Percentiles rank a stretch among this genome's conserved stretches.
Evolutionary conservation across 2,888 invertebrate genomes (phyloP).

Genomic region (Ectobius pallidus): DNA sequence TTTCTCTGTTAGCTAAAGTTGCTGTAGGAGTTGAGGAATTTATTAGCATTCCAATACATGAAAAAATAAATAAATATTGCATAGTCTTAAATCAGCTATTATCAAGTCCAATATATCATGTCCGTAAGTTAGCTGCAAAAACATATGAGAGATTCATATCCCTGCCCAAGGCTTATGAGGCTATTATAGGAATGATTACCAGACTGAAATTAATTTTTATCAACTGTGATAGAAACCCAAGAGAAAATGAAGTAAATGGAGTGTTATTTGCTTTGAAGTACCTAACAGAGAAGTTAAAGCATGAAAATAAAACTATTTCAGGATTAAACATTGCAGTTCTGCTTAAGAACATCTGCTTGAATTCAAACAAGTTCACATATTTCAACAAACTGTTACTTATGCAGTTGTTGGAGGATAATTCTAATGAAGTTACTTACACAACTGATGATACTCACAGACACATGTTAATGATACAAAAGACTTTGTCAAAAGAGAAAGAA

Average conservation of each 20-base stretch:
- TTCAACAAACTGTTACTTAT: slow-evolving; percentile 8
- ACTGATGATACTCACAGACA: not conserved
- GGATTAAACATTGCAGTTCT: not conserved
- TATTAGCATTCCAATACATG: slow-evolving; percentile 43
- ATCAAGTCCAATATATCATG: slow-evolving; percentile 48
- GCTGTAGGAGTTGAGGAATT: slow-evolving; percentile 48
- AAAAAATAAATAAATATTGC: slow-evolving; percentile 44
- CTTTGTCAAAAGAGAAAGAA: not conserved
- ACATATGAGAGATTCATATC: slow-evolving; percentile 50
- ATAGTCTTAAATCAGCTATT: slow-evolving; percentile 43
- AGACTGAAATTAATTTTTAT: slow-evolving; percentile 39
- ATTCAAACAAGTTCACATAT: not conserved
- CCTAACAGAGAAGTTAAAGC: slow-evolving; percentile 46
- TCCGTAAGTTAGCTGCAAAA: slow-evolving; percentile 52
- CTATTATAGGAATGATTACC: slow-evolving; percentile 37
- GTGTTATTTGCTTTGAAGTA: slow-evolving; percentile 48
- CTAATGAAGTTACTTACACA: not conserved
- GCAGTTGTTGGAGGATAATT: slow-evolving; percentile 3
- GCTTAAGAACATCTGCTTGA: not conserved
- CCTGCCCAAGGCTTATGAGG: slow-evolving; percentile 41
- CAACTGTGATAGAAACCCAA: not conserved
- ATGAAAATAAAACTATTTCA: slow-evolving; percentile 22
- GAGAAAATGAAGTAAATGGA: slow-evolving; percentile 50
- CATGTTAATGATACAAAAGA: not conserved
- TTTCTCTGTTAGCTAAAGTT: slow-evolving; percentile 54